Evolutionary conservation across 2,797 vertebrate genomes (phyloP).

Genomic region (Dromococcyx pavoninus): DNA sequence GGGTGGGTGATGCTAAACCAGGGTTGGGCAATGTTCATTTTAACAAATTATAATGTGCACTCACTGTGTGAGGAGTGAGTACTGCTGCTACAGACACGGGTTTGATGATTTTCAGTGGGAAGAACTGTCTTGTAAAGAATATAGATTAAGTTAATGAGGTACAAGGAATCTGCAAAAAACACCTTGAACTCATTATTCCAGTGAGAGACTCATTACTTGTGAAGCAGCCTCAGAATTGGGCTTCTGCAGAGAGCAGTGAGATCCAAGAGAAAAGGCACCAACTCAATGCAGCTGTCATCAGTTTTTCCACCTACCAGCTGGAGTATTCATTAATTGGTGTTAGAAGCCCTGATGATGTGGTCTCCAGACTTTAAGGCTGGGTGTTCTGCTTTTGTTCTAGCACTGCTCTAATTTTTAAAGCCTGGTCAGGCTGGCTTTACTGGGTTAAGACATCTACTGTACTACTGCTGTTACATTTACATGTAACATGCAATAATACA

Average conservation of each 20-base stretch:
- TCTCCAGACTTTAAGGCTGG: neutral
- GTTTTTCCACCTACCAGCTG: neutral
- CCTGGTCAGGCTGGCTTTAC: neutral
- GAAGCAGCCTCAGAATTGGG: neutral
- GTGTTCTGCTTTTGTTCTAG: neutral
- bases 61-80: neutral
- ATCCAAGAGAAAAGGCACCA: neutral
- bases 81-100: neutral
- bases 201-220: neutral
- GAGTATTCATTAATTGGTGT: neutral
- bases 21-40: neutral
- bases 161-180: neutral
- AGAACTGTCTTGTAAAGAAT: neutral
- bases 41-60: accelerated
- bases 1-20: neutral
- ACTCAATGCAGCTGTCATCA: accelerated
- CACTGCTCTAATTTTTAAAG: accelerated
- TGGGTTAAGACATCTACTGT: neutral
- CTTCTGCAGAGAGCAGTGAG: neutral
- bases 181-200: accelerated
- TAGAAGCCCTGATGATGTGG: accelerated
- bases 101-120: no score
- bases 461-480: accelerated
- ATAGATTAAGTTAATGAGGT: neutral
- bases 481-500: accelerated